These are phyloP conservation scores for Bombus breviceps DNA, from an alignment of 1,140 invertebrate species.

Conservation along the genomic window DNA sequence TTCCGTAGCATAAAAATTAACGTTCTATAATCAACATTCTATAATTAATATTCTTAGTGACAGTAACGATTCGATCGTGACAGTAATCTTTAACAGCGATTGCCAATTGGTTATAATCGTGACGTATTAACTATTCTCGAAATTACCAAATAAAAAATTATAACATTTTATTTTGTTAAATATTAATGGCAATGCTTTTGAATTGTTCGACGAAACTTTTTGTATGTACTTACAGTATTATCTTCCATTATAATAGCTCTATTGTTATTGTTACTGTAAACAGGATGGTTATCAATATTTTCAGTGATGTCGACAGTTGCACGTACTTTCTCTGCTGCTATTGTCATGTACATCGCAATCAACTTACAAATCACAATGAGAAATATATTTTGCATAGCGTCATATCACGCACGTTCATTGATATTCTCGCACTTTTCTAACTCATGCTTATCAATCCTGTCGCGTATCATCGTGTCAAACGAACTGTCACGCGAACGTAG, in stretches of 20 bases:
- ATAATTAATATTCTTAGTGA: conserved; percentile 43
- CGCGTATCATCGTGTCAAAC: conserved; percentile 32
- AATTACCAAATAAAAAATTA: background rate
- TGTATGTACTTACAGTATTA: conserved; percentile 16
- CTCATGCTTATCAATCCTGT: conserved; percentile 20
- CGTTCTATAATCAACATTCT: conserved; percentile 49
- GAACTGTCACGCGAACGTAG: background rate
- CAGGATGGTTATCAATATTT: background rate
- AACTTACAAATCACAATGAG: conserved; percentile 37
- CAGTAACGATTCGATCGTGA: background rate
- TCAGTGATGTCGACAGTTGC: background rate
- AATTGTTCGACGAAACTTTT: background rate
- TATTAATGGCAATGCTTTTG: background rate
- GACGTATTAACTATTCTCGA: background rate
- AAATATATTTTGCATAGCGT: conserved; percentile 53
- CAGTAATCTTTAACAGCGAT: background rate
- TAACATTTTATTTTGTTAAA: background rate
- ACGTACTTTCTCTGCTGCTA: background rate
- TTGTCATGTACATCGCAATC: conserved; percentile 26
- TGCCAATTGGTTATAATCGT: conserved; percentile 29
- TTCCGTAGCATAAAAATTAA: conserved; percentile 48
- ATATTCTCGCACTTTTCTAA: conserved; percentile 27
- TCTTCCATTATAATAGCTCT: background rate
- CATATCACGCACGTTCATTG: conserved; percentile 41
- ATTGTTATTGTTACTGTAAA: conserved; percentile 7